Evolutionary conservation across 2,797 vertebrate genomes (phyloP), one percentile per base, ranked within the genome.

Genomic region (Heteromormyrus szaboi): DNA sequence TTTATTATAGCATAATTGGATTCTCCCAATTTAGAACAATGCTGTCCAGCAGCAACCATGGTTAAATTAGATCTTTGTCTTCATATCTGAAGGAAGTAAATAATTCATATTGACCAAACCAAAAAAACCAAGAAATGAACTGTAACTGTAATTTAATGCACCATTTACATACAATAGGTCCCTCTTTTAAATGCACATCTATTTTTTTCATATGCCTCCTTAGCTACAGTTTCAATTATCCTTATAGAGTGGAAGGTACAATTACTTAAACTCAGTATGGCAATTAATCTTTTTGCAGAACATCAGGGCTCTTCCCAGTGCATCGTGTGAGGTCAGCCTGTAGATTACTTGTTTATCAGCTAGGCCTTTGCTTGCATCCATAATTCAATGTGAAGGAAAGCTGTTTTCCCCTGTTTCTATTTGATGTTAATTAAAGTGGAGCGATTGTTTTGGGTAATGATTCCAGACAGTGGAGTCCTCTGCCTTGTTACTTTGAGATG

Each of bases 371-470:
- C 83, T 86, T 86, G 59, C 25, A 85, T 65, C 81, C 59, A 51
- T 89, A 86, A 84, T 89, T 89, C 59, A 29, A 86, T 5, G 29
- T 33, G 19, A 29, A 72, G 56, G 50, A 89, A 89, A 41, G 65
- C 65, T 76, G n/a, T 85, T 85, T 76, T 68, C 46, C 83, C 46
- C 88, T 11, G 3, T 85, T 79, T 86, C 14, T 44, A 86, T 85
- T 44, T 86, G 33, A 72, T 88, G 89, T 89, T 91, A 90, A 91
- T 91, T 90, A 89, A 90, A 85, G 87, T 81, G 25, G 72, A 72
- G 37, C 88, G 29, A 90, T 92, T 92, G 90, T 89, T 86, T 89
- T 87, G 87, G 88, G 65, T 41, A 86, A 89, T 89, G 79, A 89
- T 84, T 88, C 48, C 48, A 54, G 59, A 91, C 89, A 91, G 87